Evolutionary conservation across 2,113 vertebrate genomes (phyloP).

Genomic region (Albula glossodonta): DNA sequence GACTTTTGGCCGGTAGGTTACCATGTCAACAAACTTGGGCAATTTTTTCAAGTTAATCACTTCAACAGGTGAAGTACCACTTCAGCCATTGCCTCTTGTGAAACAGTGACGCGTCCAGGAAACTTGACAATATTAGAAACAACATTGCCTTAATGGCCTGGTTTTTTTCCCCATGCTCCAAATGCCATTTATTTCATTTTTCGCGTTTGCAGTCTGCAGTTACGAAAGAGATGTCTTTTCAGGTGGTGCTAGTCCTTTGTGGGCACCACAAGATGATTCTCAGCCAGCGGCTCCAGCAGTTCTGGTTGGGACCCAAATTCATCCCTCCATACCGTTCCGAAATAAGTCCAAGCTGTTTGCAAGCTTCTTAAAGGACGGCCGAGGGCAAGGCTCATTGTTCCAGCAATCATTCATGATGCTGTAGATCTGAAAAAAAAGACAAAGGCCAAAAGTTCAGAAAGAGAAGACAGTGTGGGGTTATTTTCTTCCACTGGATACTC

Average conservation of each 20-base stretch:
- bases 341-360: conserved; percentile 77
- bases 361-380: conserved; percentile 84
- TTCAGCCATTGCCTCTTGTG: neutral
- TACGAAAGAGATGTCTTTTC: neutral
- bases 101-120: neutral
- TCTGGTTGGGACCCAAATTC: conserved; percentile 45
- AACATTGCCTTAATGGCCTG: neutral
- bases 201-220: neutral
- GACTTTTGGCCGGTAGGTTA: neutral
- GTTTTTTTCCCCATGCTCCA: neutral
- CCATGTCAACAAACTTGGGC: neutral
- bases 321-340: conserved; percentile 74
- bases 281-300: neutral
- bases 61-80: neutral
- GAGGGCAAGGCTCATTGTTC: conserved; percentile 73
- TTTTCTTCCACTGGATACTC: neutral
- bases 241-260: neutral
- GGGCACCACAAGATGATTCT: neutral
- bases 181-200: neutral
- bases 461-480: neutral
- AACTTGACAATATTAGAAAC: neutral
- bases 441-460: conserved; percentile 17
- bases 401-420: conserved; percentile 89
- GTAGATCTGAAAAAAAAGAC: conserved; percentile 74
- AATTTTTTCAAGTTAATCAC: neutral